phyloP scores from a whole-genome alignment of 1,140 invertebrate genomes.

The Polyergus mexicanus region DNA sequence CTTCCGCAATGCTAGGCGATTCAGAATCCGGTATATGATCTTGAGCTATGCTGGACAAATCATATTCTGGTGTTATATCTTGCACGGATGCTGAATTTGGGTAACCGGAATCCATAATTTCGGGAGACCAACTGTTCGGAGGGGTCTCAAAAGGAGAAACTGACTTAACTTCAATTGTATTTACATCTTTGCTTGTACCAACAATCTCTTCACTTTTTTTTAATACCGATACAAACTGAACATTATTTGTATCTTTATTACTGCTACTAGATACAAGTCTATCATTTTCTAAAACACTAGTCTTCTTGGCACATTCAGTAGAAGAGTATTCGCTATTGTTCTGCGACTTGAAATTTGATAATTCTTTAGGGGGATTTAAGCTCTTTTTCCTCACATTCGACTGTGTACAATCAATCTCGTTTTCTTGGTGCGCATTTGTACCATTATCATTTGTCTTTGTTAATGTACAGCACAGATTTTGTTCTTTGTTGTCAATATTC shows the following conservation, averaged over 20 bases:
- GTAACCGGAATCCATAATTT: constrained; percentile 86
- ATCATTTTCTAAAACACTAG: constrained; percentile 35
- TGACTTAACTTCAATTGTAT: constrained; percentile 56
- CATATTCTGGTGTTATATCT: constrained; percentile 82
- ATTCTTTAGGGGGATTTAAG: constrained; percentile 29
- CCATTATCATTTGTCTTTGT: background rate
- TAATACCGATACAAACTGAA: constrained; percentile 46
- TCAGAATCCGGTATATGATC: constrained; percentile 77
- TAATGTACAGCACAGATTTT: background rate
- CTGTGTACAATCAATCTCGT: background rate
- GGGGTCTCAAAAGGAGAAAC: constrained; percentile 68
- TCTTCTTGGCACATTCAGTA: constrained; percentile 66
- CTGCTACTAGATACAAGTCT: background rate
- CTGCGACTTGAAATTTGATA: constrained; percentile 4
- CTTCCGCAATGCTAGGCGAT: constrained; percentile 76
- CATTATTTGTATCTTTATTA: background rate
- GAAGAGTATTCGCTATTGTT: background rate
- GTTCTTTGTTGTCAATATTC: constrained; percentile 6
- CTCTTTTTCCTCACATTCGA: background rate
- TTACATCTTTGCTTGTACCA: constrained; percentile 32
- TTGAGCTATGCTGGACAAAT: constrained; percentile 76
- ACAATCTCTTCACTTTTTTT: constrained; percentile 37
- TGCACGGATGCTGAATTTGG: constrained; percentile 84
- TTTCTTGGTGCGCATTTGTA: background rate
- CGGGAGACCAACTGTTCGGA: constrained; percentile 78